A percentile compares a stretch with the other conserved stretches of the same genome.
These are phyloP conservation scores for Ginglymostoma cirratum DNA, from an alignment of 2,113 vertebrate species.

Conservation along the genomic window DNA sequence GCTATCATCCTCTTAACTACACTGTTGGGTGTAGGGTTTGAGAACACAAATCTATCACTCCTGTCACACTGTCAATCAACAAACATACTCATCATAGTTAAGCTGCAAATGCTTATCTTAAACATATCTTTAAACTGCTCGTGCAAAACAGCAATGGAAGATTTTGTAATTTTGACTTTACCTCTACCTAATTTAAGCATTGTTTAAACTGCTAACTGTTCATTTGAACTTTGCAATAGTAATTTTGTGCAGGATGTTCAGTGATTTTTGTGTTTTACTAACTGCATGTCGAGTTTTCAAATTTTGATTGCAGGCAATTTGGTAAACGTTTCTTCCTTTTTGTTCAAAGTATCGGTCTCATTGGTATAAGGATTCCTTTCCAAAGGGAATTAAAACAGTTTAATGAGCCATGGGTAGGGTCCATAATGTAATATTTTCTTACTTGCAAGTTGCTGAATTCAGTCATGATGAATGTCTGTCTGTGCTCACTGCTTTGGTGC, in stretches of 20 bases:
- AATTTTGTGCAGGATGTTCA: neutral
- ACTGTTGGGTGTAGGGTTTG: neutral
- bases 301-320: neutral
- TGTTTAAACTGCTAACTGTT: slow-evolving; percentile 5
- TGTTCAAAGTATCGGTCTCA: neutral
- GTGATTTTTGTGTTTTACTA: neutral
- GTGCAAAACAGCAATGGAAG: neutral
- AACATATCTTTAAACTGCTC: neutral
- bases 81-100: neutral
- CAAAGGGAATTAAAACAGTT: neutral
- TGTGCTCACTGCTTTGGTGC: neutral
- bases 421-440: neutral
- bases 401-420: neutral
- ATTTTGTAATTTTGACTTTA: neutral
- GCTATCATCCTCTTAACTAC: neutral
- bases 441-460: neutral
- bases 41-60: neutral
- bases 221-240: neutral
- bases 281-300: neutral
- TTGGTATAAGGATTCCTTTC: neutral
- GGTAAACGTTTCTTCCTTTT: neutral
- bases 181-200: neutral
- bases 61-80: neutral
- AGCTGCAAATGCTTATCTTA: neutral
- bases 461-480: neutral